Base-by-base conservation (phyloP, 2,113 vertebrate species). In the Grammomys dolichurus region DNA sequence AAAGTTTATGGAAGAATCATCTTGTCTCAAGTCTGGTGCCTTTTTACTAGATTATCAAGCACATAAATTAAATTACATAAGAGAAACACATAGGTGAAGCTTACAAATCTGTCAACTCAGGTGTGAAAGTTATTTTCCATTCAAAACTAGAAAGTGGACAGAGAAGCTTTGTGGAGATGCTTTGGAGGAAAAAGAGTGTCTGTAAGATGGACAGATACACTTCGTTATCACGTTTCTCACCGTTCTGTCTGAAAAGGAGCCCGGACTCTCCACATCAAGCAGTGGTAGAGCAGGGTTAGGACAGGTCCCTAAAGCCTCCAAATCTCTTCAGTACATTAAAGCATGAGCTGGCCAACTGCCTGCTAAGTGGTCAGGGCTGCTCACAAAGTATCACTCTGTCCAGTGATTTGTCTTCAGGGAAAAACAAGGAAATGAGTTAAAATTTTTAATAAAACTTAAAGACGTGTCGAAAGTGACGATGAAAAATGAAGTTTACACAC, bases 381-480 rank as follows among this genome's bases (percentile, higher is more conserved):
- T 90, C 97, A 94, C 82, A 31, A 80, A 97, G 96, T 95, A 97
- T 63, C 43, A 82, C 87, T 96, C 98, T 95, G 90, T 94, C 97
- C 95, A 92, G 95, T 84, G 91, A 90, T 96, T 97, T 97, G 95
- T 95, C 98, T 96, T 76, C 26, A 46, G 98, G 98, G 97, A 97
- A 97, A 98, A 98, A 97, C 96, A 98, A 98, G 98, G 98, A 99
- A 98, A 98, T 97, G 95, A 98, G 81, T 92, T 96, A 93, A 97
- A 96, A n/a, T 36, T 95, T 98, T 95, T 98, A 98, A 98, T 98
- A 98, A 96, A 97, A 98, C 1, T 87, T 89, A 95, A 98, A 97
- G 96, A 96, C 67, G 76, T 95, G 77, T 70, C 97, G 97, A 89
- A 97, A 95, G 86, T 91, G 93, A 93, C 5, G 97, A 97, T 96